These are phyloP conservation scores for Ichneumoninae sp. DNA, from an alignment of 2,888 invertebrate genomes.

Conservation along the genomic window DNA sequence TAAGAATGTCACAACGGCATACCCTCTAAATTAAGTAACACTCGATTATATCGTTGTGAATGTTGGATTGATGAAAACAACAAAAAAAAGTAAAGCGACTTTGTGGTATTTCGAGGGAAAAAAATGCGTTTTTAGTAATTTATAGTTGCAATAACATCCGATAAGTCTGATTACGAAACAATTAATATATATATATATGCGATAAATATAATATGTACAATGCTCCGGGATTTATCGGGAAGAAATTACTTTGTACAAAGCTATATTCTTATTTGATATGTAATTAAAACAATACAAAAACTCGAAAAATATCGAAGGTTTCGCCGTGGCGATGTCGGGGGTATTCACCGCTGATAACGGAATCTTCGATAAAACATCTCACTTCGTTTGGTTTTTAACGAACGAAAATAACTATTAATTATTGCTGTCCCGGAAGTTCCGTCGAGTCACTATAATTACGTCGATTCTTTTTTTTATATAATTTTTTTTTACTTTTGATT, in stretches of 20 bases:
- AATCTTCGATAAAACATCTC: conserved; percentile 24
- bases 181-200: conserved; percentile 63
- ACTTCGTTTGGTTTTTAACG: conserved; percentile 17
- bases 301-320: conserved; percentile 16
- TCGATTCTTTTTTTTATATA: conserved; percentile 13
- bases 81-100: conserved; percentile 23
- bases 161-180: conserved; percentile 67
- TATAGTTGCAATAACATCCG: conserved; percentile 67
- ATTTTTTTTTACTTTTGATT: conserved; percentile 24
- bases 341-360: not conserved
- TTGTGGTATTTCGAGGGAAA: conserved; percentile 29
- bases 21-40: conserved; percentile 34
- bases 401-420: conserved; percentile 23
- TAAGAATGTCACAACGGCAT: conserved; percentile 15
- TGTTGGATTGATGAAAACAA: not conserved
- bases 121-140: conserved; percentile 54
- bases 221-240: conserved; percentile 53
- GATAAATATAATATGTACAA: conserved; percentile 60
- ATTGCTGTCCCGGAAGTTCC: conserved; percentile 54
- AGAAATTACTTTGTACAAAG: conserved; percentile 65
- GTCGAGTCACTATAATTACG: conserved; percentile 21
- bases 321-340: not conserved
- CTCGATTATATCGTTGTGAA: conserved; percentile 16
- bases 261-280: conserved; percentile 64
- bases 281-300: conserved; percentile 57